Evolutionary conservation across 2,113 vertebrate species (phyloP), one percentile per base, ranked within the genome.

Genomic region (Dissostichus mawsoni): DNA sequence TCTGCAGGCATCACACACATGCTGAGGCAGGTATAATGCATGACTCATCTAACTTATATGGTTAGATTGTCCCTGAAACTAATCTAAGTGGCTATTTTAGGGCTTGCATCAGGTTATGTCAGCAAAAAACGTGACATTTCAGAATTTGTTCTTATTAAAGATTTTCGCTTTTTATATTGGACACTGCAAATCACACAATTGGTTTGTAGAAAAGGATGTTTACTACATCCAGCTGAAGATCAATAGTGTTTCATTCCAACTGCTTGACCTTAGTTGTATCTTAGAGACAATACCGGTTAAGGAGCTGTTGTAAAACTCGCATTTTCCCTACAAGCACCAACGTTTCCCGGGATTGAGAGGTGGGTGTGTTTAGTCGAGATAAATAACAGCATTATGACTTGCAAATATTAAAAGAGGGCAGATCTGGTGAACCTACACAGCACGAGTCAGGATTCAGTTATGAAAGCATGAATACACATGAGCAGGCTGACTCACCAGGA

Each of bases 381-480:
- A 44, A 62, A 80, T 67, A 74, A 74, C 70, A 56, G 61, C 33
- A 69, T 56, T 41, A 72, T 16, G 33, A 52, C n/a, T 18, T 51
- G 65, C 11, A 68, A 51, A 48, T 59, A 74, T 47, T 75, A 55
- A 83, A 52, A 20, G 20, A 44, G 45, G 58, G 61, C 69, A 69
- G 64, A 71, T 62, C 36, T 69, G 72, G 25, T 82, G 61, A 83
- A 79, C 75, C 59, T 65, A 66, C 78, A 51, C 72, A 72, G 80
- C 78, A 51, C 8, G 36, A 76, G 69, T 68, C 50, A 1, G 62
- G 45, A 45, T 59, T 83, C 72, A 23, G 71, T 81, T 67, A 58
- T 83, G 66, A 85, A 81, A 41, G 72, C 36, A 86, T 85, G 77
- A 89, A 90, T 87, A 78, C 87, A 85, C 87, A 87, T 74, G 61